These are phyloP conservation scores for Scophthalmus maximus DNA, from an alignment of 2,113 vertebrate genomes.

Conservation along the genomic window DNA sequence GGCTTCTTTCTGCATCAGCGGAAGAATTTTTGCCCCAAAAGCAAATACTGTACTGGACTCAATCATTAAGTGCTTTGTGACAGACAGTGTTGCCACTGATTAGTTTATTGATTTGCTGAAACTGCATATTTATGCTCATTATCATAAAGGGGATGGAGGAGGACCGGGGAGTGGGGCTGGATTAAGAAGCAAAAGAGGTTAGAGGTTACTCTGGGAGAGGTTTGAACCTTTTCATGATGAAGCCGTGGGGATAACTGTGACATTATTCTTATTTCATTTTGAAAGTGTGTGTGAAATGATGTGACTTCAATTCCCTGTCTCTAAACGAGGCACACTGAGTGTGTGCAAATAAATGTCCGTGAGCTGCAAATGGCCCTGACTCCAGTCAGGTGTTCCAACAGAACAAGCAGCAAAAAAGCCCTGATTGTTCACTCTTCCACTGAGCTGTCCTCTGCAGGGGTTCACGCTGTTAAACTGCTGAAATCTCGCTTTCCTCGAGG, in stretches of 20 bases:
- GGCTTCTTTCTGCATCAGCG: background rate
- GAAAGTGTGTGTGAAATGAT: background rate
- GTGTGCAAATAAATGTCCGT: slow-evolving; percentile 8
- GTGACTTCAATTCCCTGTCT: background rate
- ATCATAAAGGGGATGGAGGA: slow-evolving; percentile 23
- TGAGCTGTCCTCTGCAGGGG: slow-evolving; percentile 56
- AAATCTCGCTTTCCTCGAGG: slow-evolving; percentile 70
- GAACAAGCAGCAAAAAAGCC: slow-evolving; percentile 39
- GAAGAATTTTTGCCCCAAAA: slow-evolving; percentile 13
- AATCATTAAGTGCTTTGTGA: slow-evolving; percentile 31
- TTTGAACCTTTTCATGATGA: background rate
- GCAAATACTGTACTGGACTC: slow-evolving; percentile 1
- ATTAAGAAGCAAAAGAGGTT: slow-evolving; percentile 46
- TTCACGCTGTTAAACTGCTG: slow-evolving; percentile 71
- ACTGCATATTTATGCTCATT: slow-evolving; percentile 56
- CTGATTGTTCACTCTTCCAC: slow-evolving; percentile 46
- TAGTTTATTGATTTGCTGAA: slow-evolving; percentile 61
- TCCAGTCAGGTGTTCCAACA: slow-evolving; percentile 36
- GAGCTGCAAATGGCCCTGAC: slow-evolving; percentile 17
- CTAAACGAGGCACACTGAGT: slow-evolving; percentile 16
- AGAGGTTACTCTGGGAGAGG: slow-evolving; percentile 2
- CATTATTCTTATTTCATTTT: background rate
- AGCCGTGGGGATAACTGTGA: background rate
- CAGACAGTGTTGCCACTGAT: slow-evolving; percentile 44
- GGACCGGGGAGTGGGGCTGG: slow-evolving; percentile 6